These are phyloP conservation scores for Botia kubotai DNA, from an alignment of 2,797 vertebrate species.

Conservation along the genomic window DNA sequence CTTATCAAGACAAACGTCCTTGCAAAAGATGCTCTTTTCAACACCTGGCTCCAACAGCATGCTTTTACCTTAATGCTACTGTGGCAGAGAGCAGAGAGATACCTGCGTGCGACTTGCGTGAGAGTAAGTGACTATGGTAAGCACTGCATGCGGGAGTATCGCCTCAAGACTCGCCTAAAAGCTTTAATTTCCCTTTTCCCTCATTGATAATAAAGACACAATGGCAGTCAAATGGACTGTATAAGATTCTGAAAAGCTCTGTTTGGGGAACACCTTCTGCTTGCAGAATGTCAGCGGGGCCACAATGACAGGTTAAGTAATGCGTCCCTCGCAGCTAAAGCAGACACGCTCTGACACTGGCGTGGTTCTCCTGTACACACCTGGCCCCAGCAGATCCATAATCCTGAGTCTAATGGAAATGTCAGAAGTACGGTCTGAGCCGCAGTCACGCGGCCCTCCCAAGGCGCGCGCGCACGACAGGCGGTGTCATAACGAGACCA, in stretches of 20 bases:
- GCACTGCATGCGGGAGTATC: neutral
- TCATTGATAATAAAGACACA: too few species aligned
- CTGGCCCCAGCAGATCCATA: conserved; percentile 56
- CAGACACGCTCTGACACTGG: conserved; percentile 27
- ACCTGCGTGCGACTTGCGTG: neutral
- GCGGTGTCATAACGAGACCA: conserved; percentile 68
- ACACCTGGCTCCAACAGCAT: conserved; percentile 35
- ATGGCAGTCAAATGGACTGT: neutral
- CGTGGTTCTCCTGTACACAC: conserved; percentile 45
- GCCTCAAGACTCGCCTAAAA: neutral
- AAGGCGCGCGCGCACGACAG: conserved; percentile 59
- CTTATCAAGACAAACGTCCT: conserved; percentile 67
- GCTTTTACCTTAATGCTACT: conserved; percentile 7
- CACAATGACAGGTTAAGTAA: conserved; percentile 54
- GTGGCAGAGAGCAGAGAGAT: neutral
- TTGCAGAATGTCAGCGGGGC: conserved; percentile 38
- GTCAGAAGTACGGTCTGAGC: conserved; percentile 61
- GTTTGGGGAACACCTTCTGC: neutral
- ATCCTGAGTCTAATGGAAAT: conserved; percentile 68
- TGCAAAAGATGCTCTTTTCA: conserved; percentile 39
- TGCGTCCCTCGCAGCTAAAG: conserved; percentile 45
- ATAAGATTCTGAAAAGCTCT: neutral
- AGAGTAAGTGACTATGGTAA: neutral
- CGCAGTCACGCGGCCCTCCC: conserved; percentile 51
- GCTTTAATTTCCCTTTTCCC: too few species aligned